These are phyloP conservation scores for Dromiciops gliroides DNA, from an alignment of 2,113 vertebrate genomes.

Conservation along the genomic window DNA sequence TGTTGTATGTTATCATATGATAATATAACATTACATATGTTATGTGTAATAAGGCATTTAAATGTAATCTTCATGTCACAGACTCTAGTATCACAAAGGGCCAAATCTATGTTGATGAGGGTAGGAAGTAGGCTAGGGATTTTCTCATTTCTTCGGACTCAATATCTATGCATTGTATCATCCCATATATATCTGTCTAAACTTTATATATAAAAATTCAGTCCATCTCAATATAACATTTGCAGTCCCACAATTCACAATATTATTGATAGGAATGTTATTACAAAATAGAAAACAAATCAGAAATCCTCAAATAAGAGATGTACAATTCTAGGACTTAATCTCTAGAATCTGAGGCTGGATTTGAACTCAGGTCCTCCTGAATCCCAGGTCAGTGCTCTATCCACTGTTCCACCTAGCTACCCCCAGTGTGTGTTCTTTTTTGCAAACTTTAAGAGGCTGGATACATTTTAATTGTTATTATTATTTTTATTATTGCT, in stretches of 20 bases:
- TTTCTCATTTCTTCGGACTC: background rate
- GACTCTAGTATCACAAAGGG: background rate
- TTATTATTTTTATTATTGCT: background rate
- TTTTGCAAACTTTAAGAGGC: background rate
- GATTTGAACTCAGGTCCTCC: background rate
- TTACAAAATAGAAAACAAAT: background rate
- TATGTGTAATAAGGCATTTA: background rate
- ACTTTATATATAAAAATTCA: background rate
- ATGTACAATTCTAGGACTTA: background rate
- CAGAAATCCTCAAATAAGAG: background rate
- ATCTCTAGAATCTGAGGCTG: background rate
- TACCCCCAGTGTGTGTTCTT: background rate
- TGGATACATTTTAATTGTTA: background rate
- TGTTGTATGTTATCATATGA: background rate
- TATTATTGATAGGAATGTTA: background rate
- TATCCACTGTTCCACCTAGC: too few relatives aligned
- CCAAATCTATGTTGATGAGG: background rate
- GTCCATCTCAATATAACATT: background rate
- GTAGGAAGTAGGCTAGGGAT: background rate
- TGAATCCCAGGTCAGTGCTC: background rate
- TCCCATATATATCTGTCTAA: background rate
- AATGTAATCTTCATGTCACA: background rate
- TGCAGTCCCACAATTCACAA: background rate
- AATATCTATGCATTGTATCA: background rate
- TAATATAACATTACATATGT: background rate